These are phyloP conservation scores for Amphiprion ocellaris DNA, from an alignment of 2,113 vertebrate species.

Conservation along the genomic window DNA sequence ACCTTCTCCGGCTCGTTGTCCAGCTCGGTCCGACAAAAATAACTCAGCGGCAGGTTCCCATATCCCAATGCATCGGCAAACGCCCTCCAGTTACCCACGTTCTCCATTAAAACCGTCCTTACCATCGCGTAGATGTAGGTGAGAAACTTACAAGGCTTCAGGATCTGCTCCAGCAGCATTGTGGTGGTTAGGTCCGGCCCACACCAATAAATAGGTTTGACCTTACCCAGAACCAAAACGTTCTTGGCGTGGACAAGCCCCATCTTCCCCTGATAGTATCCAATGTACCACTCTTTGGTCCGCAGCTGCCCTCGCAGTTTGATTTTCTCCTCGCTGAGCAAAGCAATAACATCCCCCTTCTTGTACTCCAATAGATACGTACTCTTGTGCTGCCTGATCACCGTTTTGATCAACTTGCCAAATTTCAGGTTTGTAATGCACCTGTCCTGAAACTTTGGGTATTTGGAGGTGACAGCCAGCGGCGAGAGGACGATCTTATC, in stretches of 20 bases:
- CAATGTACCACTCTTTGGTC: slow-evolving; percentile 99
- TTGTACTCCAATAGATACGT: slow-evolving; percentile 97
- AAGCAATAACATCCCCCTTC: slow-evolving; percentile 92
- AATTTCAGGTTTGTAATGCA: slow-evolving; percentile 91
- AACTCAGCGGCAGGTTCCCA: slow-evolving; percentile 87
- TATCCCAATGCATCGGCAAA: slow-evolving; percentile 95
- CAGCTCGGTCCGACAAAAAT: slow-evolving; percentile 92
- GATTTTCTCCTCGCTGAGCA: slow-evolving; percentile 96
- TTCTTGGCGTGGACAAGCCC: slow-evolving; percentile 96
- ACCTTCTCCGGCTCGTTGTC: slow-evolving; percentile 95
- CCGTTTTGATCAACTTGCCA: slow-evolving; percentile 94
- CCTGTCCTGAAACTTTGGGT: slow-evolving; percentile 94
- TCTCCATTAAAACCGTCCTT: slow-evolving; percentile 96
- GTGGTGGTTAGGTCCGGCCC: slow-evolving; percentile 93
- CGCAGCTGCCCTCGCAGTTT: slow-evolving; percentile 93
- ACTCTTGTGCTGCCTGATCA: slow-evolving; percentile 94
- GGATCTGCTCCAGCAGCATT: slow-evolving; percentile 92
- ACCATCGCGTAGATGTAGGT: slow-evolving; percentile 98
- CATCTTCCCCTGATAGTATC: slow-evolving; percentile 93
- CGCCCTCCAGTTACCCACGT: slow-evolving; percentile 93
- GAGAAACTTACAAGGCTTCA: slow-evolving; percentile 96
- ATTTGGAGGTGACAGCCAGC: slow-evolving; percentile 89
- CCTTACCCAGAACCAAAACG: slow-evolving; percentile 91
- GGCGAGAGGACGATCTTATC: slow-evolving; percentile 96
- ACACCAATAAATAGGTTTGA: slow-evolving; percentile 89